phyloP scores from a whole-genome alignment of 2,888 invertebrate genomes.

The Mesorhabditis belari region DNA sequence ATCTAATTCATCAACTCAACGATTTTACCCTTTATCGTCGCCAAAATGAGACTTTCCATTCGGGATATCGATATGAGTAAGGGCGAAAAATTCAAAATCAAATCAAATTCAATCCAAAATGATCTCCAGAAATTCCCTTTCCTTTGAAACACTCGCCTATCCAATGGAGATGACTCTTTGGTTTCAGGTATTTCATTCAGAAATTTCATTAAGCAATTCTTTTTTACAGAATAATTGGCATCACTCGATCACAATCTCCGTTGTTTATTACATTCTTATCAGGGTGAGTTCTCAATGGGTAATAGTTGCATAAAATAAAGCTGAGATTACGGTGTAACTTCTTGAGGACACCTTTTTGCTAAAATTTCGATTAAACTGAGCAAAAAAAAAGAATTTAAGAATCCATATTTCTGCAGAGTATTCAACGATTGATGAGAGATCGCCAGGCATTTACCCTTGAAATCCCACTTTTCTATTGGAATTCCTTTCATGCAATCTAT shows the following conservation, averaged over 20 bases:
- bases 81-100: too few relatives aligned
- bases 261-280: conserved; percentile 55
- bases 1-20: conserved; percentile 31
- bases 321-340: too few relatives aligned
- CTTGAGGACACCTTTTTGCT: too few relatives aligned
- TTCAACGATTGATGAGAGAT: background rate
- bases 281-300: conserved; percentile 10
- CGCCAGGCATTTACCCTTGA: background rate
- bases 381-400: too few relatives aligned
- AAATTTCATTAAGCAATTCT: too few relatives aligned
- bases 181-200: too few relatives aligned
- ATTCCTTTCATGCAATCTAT: background rate
- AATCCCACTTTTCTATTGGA: background rate
- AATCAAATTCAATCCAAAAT: too few relatives aligned
- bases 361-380: too few relatives aligned
- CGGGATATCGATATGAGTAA: conserved; percentile 46
- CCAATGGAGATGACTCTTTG: too few relatives aligned
- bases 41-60: conserved; percentile 31
- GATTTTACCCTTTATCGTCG: conserved; percentile 43
- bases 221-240: conserved; percentile 74
- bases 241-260: conserved; percentile 59
- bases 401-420: background rate
- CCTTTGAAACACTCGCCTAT: too few relatives aligned
- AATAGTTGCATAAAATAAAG: too few relatives aligned
- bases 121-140: too few relatives aligned